phyloP scores from a whole-genome alignment of 2,113 vertebrate species.

The Peucedramus taeniatus region DNA sequence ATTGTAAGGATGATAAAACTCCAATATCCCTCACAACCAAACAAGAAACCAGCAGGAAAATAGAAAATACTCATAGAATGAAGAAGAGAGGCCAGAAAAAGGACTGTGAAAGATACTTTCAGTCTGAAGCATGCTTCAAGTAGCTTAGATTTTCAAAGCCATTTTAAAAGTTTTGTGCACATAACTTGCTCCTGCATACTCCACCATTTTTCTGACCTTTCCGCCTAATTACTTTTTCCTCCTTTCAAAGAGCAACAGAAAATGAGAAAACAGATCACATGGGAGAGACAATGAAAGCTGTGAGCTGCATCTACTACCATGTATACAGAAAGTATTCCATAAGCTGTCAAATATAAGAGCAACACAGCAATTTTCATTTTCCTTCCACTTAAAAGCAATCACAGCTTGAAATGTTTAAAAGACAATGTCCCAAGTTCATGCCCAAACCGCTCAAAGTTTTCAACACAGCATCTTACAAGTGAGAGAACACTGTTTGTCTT shows the following conservation, averaged over 20 bases:
- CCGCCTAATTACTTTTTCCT: background rate
- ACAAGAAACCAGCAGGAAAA: background rate
- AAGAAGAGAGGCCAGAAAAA: background rate
- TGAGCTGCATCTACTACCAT: background rate
- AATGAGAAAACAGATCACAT: background rate
- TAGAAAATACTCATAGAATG: background rate
- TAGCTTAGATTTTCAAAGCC: background rate
- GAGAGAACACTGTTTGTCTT: background rate
- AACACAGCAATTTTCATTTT: background rate
- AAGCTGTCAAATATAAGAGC: background rate
- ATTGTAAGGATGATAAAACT: background rate
- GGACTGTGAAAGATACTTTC: background rate
- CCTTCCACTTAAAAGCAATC: background rate
- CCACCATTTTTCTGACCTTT: background rate
- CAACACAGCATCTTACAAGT: slow-evolving; percentile 10
- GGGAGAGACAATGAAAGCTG: background rate
- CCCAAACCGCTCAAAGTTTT: slow-evolving; percentile 27
- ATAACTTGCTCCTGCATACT: background rate
- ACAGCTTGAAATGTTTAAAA: background rate
- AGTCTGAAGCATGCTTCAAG: background rate
- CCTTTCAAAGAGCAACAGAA: background rate
- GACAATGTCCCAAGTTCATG: background rate
- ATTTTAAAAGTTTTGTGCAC: background rate
- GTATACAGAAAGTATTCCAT: background rate
- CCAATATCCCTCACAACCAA: background rate